These are phyloP conservation scores for Xanthostigma xanthostigma DNA, from an alignment of 2,888 invertebrate species.

Conservation along the genomic window DNA sequence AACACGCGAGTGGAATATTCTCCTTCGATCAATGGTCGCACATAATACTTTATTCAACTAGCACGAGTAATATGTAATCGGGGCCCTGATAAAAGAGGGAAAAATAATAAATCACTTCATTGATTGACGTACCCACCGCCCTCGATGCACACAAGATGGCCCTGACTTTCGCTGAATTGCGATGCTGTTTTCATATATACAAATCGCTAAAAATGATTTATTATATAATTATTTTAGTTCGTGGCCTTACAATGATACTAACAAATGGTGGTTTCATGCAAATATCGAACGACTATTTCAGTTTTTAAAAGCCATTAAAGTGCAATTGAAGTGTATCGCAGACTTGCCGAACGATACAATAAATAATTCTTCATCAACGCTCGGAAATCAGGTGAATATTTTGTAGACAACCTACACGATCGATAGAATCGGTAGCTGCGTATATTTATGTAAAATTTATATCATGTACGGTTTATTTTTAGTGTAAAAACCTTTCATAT, in stretches of 20 bases:
- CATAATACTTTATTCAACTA: too few relatives aligned
- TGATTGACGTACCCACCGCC: too few relatives aligned
- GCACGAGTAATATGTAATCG: too few relatives aligned
- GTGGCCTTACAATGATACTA: neutral
- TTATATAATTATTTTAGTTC: neutral
- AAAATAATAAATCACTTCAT: too few relatives aligned
- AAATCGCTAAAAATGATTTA: too few relatives aligned
- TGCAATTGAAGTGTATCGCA: slow-evolving; percentile 18
- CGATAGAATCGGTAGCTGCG: too few relatives aligned
- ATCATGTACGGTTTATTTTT: slow-evolving; percentile 12
- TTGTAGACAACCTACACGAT: slow-evolving; percentile 1
- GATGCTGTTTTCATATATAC: too few relatives aligned
- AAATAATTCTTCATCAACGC: slow-evolving; percentile 24
- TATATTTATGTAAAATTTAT: slow-evolving; percentile 1
- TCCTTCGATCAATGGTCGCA: too few relatives aligned
- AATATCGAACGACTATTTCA: neutral
- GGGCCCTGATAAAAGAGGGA: too few relatives aligned
- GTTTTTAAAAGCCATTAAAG: slow-evolving; percentile 9
- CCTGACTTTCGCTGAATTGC: too few relatives aligned
- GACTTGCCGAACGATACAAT: slow-evolving; percentile 26
- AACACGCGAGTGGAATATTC: too few relatives aligned
- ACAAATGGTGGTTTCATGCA: neutral
- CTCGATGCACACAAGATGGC: too few relatives aligned
- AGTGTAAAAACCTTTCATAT: slow-evolving; percentile 30
- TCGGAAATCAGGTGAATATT: slow-evolving; percentile 27